These are phyloP conservation scores for Brenthis ino DNA, from an alignment of 2,888 invertebrate species.

Conservation along the genomic window DNA sequence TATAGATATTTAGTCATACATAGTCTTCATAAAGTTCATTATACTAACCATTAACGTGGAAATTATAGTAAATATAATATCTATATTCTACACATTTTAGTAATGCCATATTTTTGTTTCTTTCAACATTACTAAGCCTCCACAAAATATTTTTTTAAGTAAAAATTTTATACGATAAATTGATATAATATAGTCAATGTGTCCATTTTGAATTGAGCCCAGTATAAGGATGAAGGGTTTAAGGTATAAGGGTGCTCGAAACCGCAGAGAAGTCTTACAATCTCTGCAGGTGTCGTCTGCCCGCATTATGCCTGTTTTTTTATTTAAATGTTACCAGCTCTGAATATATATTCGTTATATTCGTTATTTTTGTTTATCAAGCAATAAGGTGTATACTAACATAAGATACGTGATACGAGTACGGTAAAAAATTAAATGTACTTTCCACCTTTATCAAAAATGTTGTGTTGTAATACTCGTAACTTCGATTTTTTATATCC, in stretches of 20 bases:
- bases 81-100: no score
- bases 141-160: no score
- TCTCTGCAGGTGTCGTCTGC: constrained; percentile 72
- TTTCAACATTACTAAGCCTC: no score
- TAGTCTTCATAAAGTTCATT: background rate
- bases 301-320: constrained; percentile 46
- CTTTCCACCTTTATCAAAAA: no score
- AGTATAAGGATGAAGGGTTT: constrained; percentile 17
- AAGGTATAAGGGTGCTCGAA: constrained; percentile 41
- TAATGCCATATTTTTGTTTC: no score
- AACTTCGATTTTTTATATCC: no score
- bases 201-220: constrained; percentile 1
- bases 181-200: background rate
- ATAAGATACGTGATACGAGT: no score
- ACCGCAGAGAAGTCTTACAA: constrained; percentile 79
- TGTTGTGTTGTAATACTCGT: no score
- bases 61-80: no score
- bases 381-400: background rate
- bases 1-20: no score
- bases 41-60: no score
- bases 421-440: no score
- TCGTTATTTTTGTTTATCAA: constrained; percentile 5
- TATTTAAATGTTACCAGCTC: constrained; percentile 49
- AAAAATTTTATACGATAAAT: background rate
- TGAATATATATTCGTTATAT: constrained; percentile 13